Evolutionary conservation across 1,140 invertebrate species (phyloP).

Genomic region (Ephestia elutella): DNA sequence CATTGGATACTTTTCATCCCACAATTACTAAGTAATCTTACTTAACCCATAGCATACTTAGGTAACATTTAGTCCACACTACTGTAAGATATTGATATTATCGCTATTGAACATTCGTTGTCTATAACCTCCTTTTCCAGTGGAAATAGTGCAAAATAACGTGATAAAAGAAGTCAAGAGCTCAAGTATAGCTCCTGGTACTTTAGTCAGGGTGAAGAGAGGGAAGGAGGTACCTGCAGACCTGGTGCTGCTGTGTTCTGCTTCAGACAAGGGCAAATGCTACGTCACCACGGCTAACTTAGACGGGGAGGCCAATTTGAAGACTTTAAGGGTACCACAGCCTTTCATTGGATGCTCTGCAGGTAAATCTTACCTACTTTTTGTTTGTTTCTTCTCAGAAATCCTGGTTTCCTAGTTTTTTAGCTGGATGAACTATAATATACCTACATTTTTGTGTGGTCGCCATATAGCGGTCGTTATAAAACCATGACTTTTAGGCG

Average conservation of each 20-base stretch:
- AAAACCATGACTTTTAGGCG: no score
- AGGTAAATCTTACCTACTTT: slow-evolving; percentile 33
- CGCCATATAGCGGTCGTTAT: no score
- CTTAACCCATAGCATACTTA: no score
- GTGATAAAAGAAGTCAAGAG: slow-evolving; percentile 57
- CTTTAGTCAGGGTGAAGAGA: slow-evolving; percentile 80
- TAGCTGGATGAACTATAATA: no score
- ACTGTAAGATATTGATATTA: no score
- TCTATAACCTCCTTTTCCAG: slow-evolving; percentile 24
- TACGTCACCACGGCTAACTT: slow-evolving; percentile 99
- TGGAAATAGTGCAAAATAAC: slow-evolving; percentile 59
- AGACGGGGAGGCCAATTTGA: slow-evolving; percentile 99
- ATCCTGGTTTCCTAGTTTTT: no score
- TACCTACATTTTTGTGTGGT: no score
- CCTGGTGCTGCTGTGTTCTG: slow-evolving; percentile 82
- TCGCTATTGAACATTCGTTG: no score
- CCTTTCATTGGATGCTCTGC: slow-evolving; percentile 55
- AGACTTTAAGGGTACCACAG: slow-evolving; percentile 81
- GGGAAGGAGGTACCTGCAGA: slow-evolving; percentile 89
- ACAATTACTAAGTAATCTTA: no score
- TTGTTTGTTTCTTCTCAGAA: no score
- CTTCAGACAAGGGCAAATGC: slow-evolving; percentile 96
- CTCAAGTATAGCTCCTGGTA: slow-evolving; percentile 77
- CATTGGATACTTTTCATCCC: no score
- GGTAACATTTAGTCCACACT: no score